These are phyloP conservation scores for Halictus ligatus DNA, from an alignment of 2,888 invertebrate species.

Conservation along the genomic window DNA sequence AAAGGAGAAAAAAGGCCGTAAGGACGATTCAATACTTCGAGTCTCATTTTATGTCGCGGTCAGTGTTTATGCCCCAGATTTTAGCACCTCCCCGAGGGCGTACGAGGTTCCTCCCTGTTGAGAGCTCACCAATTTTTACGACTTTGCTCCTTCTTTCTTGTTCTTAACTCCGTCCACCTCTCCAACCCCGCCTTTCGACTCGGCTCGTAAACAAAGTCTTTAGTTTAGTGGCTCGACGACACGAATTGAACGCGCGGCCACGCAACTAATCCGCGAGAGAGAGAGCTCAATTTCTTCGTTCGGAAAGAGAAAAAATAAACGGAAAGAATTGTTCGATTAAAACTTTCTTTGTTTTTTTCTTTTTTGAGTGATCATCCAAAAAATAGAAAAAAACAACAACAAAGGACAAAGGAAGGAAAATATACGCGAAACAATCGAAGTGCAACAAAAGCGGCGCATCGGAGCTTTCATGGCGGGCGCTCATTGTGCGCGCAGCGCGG, in stretches of 20 bases:
- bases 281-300: background rate
- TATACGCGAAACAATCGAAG: conserved; percentile 35
- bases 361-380: background rate
- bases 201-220: conserved; percentile 50
- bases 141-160: conserved; percentile 35
- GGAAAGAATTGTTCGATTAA: background rate
- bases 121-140: conserved; percentile 80
- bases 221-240: conserved; percentile 25
- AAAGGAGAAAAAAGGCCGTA: conserved; percentile 50
- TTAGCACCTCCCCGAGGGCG: conserved; percentile 78
- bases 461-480: conserved; percentile 16
- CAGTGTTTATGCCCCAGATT: conserved; percentile 81
- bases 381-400: background rate
- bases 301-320: too few species aligned
- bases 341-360: background rate
- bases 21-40: conserved; percentile 77
- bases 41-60: conserved; percentile 80
- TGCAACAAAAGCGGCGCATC: conserved; percentile 26
- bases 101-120: conserved; percentile 73
- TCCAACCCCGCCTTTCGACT: conserved; percentile 8
- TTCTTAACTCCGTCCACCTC: conserved; percentile 17
- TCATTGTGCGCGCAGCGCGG: conserved; percentile 39
- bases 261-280: background rate
- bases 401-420: background rate
- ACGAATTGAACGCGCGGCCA: background rate